phyloP scores from a whole-genome alignment of 2,797 vertebrate genomes.

The Macropodus opercularis region DNA sequence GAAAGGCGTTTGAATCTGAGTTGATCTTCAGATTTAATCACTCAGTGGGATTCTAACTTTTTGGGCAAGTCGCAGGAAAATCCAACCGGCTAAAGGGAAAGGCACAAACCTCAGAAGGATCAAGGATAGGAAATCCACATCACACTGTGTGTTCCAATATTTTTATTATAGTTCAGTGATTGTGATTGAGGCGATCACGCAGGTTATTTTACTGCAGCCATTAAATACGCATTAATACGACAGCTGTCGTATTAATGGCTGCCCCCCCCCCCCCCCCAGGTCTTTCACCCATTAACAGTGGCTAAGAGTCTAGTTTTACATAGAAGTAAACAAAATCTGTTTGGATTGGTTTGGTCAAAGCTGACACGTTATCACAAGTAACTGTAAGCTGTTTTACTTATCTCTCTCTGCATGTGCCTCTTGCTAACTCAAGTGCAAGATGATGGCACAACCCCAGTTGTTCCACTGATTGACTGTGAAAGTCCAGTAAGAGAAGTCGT shows the following conservation, averaged over 20 bases:
- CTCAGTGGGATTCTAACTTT: conserved; percentile 2
- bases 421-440: not conserved
- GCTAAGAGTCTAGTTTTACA: not conserved
- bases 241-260: no score
- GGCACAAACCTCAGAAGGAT: conserved; percentile 5
- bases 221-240: conserved; percentile 6
- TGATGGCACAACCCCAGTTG: not conserved
- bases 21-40: conserved; percentile 29
- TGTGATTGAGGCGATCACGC: conserved; percentile 7
- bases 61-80: not conserved
- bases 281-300: not conserved
- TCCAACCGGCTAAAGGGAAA: conserved; percentile 16
- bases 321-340: not conserved
- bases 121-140: conserved; percentile 10
- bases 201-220: conserved; percentile 1
- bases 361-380: no score
- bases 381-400: no score
- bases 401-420: not conserved
- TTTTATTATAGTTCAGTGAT: conserved; percentile 5
- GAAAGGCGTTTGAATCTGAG: conserved; percentile 12
- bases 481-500: no score
- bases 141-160: not conserved
- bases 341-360: not conserved
- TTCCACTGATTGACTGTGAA: not conserved
- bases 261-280: no score